These are phyloP conservation scores for Bimastos eiseni DNA, from an alignment of 2,888 invertebrate species.

Conservation along the genomic window DNA sequence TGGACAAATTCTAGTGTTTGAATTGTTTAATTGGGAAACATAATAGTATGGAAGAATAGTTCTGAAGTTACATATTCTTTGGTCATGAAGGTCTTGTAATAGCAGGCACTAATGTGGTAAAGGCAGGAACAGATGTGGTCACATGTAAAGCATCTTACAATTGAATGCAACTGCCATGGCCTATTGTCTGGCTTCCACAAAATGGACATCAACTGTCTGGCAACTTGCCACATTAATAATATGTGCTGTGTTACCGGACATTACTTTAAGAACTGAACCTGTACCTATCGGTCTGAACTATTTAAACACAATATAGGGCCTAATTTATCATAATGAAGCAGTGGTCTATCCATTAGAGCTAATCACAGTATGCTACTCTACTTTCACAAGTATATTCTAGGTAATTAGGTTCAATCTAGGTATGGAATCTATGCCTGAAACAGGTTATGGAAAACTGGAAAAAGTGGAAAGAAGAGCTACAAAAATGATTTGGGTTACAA, in stretches of 20 bases:
- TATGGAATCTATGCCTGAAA: too few species aligned
- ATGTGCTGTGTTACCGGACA: not conserved
- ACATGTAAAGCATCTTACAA: not conserved
- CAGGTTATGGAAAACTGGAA: too few species aligned
- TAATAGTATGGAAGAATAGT: not conserved
- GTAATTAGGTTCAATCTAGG: too few species aligned
- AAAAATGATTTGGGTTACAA: too few species aligned
- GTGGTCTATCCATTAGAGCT: not conserved
- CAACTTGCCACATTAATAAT: too few species aligned
- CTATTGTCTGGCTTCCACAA: too few species aligned
- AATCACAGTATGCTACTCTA: too few species aligned
- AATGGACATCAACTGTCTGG: too few species aligned
- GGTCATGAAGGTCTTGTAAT: not conserved
- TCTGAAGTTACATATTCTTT: not conserved
- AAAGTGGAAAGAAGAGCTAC: too few species aligned
- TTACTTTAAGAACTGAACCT: not conserved
- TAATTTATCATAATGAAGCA: not conserved
- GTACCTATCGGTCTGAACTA: not conserved
- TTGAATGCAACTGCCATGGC: not conserved
- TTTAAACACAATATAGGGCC: too few species aligned
- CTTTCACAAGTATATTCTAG: too few species aligned
- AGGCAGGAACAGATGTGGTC: not conserved
- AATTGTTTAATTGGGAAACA: not conserved
- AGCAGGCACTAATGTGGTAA: not conserved
- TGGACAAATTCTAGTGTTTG: not conserved